A percentile compares a stretch with the other conserved stretches of the same genome.
phyloP scores from a whole-genome alignment of 2,113 vertebrate species.

The Ancistrus triradiatus region DNA sequence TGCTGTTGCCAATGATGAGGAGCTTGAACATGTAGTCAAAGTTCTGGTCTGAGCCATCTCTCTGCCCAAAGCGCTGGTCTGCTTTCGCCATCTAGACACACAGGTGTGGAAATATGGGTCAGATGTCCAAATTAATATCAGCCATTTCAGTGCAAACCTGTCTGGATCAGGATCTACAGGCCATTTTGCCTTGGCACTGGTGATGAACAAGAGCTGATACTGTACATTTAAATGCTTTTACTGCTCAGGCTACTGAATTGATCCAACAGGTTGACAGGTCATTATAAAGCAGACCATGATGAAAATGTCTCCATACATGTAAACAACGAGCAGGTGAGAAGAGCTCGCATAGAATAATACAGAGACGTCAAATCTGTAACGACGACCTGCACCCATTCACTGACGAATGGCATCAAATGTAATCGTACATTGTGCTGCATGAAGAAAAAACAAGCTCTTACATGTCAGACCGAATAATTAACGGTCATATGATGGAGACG shows the following conservation, averaged over 20 bases:
- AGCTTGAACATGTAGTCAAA: constrained; percentile 99
- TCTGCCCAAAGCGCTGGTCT: constrained; percentile 85
- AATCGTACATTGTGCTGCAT: neutral
- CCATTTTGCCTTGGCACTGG: no score
- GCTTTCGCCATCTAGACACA: constrained; percentile 90
- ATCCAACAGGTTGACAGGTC: constrained; percentile 7
- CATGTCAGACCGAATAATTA: neutral
- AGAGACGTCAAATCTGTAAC: neutral
- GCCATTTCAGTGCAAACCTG: constrained; percentile 1
- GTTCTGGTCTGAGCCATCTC: constrained; percentile 95
- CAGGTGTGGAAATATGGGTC: constrained; percentile 12
- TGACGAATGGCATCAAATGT: neutral
- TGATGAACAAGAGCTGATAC: no score
- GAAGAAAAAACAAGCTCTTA: neutral
- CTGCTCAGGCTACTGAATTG: neutral
- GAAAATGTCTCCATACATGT: neutral
- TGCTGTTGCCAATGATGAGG: constrained; percentile 97
- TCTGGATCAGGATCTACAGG: neutral
- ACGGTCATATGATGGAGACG: constrained; percentile 10
- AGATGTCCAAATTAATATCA: neutral
- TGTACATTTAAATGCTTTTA: neutral
- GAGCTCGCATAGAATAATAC: neutral
- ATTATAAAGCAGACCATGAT: neutral
- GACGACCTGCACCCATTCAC: neutral
- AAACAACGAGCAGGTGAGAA: constrained; percentile 8